Conservation (phyloP, 2,888 invertebrate species). For the Melieria crassipennis region DNA sequence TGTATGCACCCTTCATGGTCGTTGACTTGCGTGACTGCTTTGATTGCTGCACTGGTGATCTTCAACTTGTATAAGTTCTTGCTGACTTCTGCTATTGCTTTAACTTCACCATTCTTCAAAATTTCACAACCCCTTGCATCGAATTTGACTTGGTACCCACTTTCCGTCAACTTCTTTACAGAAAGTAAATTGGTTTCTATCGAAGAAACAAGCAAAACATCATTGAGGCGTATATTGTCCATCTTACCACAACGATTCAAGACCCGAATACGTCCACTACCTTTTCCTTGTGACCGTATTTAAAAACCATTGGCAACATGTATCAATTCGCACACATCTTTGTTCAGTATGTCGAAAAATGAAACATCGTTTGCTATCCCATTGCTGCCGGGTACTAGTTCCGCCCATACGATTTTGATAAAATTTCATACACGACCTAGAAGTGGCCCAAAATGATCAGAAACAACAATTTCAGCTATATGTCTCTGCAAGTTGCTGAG, state of each 20-base stretch:
- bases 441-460: too few species aligned
- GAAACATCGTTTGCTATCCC: too few species aligned
- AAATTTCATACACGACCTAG: too few species aligned
- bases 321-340: background rate
- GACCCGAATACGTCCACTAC: conserved; percentile 31
- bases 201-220: conserved; percentile 29
- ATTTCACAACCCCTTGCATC: background rate
- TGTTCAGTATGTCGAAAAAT: background rate
- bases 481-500: too few species aligned
- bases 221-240: conserved; percentile 26
- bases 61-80: conserved; percentile 3
- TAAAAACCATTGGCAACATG: conserved; percentile 1
- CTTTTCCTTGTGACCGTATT: conserved; percentile 34
- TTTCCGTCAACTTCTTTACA: background rate
- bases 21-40: background rate
- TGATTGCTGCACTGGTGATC: background rate
- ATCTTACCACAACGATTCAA: conserved; percentile 34
- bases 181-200: conserved; percentile 13
- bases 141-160: background rate
- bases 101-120: background rate
- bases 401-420: too few species aligned
- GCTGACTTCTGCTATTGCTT: background rate
- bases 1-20: background rate
- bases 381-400: too few species aligned
- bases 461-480: too few species aligned